These are phyloP conservation scores for Barypeithes pellucidus DNA, from an alignment of 2,888 invertebrate genomes.

Conservation along the genomic window DNA sequence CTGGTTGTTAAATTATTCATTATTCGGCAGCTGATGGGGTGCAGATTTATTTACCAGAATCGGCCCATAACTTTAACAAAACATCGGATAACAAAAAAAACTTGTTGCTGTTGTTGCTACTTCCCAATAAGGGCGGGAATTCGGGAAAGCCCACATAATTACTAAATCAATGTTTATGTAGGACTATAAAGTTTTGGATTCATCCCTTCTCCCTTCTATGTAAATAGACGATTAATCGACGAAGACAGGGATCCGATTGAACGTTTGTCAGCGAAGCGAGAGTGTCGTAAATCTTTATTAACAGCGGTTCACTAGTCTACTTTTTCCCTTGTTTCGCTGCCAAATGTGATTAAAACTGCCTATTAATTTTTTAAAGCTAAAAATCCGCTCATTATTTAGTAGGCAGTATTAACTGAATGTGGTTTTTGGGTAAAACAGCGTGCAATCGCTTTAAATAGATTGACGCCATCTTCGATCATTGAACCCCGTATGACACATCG, in stretches of 20 bases:
- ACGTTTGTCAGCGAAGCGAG: conserved; percentile 3
- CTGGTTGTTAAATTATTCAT: too few species aligned
- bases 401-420: neutral
- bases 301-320: conserved; percentile 16
- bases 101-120: too few species aligned
- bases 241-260: conserved; percentile 19
- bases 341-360: conserved; percentile 5
- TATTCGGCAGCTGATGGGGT: too few species aligned
- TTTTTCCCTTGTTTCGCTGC: conserved; percentile 11
- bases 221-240: conserved; percentile 17
- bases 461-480: too few species aligned
- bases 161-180: conserved; percentile 10
- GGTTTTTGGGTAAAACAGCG: too few species aligned
- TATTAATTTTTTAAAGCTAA: conserved; percentile 6
- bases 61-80: too few species aligned
- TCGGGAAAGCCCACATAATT: neutral
- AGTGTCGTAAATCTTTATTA: conserved; percentile 15
- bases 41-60: too few species aligned
- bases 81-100: too few species aligned
- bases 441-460: too few species aligned
- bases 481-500: too few species aligned
- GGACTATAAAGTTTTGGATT: conserved; percentile 3
- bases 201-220: neutral
- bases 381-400: conserved; percentile 1
- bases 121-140: neutral